A percentile compares a stretch with the other conserved stretches of the same genome.
Evolutionary conservation across 2,113 vertebrate species (phyloP).

Genomic region (Fregata magnificens): DNA sequence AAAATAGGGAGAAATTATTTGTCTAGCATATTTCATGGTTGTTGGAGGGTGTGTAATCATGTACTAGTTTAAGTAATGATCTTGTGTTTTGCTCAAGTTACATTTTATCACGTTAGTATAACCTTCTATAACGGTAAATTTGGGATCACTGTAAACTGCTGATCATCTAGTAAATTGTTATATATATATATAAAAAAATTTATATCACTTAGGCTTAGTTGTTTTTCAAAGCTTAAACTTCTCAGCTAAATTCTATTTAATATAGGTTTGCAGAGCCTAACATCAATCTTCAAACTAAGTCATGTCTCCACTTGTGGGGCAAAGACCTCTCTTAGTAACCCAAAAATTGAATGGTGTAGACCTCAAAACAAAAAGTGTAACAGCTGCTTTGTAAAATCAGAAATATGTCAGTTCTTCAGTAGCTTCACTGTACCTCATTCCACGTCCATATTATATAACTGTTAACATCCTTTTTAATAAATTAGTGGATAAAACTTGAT

Average conservation of each 20-base stretch:
- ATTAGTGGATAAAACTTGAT: background rate
- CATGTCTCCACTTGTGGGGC: background rate
- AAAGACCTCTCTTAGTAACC: background rate
- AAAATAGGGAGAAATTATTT: background rate
- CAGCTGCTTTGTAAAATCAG: background rate
- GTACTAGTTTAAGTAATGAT: background rate
- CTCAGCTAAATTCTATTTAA: background rate
- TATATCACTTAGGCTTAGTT: background rate
- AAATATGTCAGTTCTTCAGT: background rate
- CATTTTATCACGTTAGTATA: background rate
- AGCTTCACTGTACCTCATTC: background rate
- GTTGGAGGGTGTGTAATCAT: background rate
- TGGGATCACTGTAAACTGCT: background rate
- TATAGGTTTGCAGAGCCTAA: background rate
- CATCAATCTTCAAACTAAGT: background rate
- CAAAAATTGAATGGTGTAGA: background rate
- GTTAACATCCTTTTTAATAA: background rate
- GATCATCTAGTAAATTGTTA: too few relatives aligned
- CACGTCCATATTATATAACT: background rate
- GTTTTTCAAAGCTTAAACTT: background rate
- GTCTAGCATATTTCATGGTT: background rate
- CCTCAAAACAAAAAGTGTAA: background rate
- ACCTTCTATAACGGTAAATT: background rate
- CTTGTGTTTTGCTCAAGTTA: background rate
- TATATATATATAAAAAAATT: too few relatives aligned